A percentile compares a stretch with the other conserved stretches of the same genome.
Evolutionary conservation across 1,140 invertebrate genomes (phyloP).

Genomic region (Eufriesea mexicana): DNA sequence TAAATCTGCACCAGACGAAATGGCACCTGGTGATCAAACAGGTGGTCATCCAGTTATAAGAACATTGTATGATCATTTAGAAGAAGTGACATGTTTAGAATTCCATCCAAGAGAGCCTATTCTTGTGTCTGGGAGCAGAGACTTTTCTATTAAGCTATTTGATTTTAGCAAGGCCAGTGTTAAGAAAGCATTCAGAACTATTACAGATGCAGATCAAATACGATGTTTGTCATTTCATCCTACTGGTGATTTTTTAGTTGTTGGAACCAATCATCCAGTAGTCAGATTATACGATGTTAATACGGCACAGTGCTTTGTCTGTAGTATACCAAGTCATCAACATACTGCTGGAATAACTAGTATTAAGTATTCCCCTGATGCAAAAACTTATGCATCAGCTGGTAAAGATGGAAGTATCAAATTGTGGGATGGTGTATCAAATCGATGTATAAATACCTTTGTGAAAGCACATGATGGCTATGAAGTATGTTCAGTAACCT

Average conservation of each 20-base stretch:
- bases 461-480: constrained; percentile 95
- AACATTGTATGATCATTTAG: constrained; percentile 98
- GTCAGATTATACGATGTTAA: constrained; percentile 97
- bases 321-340: constrained; percentile 94
- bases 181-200: constrained; percentile 98
- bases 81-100: constrained; percentile 97
- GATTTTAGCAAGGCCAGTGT: constrained; percentile 99
- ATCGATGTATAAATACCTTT: constrained; percentile 97
- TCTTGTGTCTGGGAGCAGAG: constrained; percentile 95
- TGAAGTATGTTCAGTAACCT: constrained; percentile 96
- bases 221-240: constrained; percentile 96
- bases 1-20: constrained; percentile 94
- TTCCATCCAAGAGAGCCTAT: constrained; percentile 98
- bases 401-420: constrained; percentile 97
- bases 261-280: constrained; percentile 95
- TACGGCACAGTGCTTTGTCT: constrained; percentile 97
- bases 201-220: constrained; percentile 95
- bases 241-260: constrained; percentile 95
- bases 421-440: constrained; percentile 97
- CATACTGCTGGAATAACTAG: constrained; percentile 94
- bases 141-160: constrained; percentile 97
- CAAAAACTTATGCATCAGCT: constrained; percentile 93
- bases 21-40: constrained; percentile 89
- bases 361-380: constrained; percentile 90
- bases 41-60: constrained; percentile 98